Conservation (phyloP, 1,140 invertebrate genomes). For the Macrobrachium nipponense region DNA sequence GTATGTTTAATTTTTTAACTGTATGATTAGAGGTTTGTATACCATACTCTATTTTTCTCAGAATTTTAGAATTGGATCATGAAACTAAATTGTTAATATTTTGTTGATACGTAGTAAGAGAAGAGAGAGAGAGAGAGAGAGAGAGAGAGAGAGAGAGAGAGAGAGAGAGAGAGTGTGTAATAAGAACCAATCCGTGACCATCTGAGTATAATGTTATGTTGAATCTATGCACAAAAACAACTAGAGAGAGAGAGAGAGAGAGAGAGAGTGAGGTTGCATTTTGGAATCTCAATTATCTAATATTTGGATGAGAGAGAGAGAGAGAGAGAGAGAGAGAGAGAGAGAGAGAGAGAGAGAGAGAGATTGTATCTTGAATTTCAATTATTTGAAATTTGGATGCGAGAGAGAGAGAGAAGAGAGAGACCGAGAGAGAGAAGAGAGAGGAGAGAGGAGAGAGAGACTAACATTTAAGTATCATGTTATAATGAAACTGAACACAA, state of each 20-base stretch:
- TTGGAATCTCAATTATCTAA: too few species aligned
- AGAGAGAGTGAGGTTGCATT: not conserved
- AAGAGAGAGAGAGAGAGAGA: conserved; percentile 30
- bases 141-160: conserved; percentile 28
- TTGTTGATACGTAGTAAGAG: too few species aligned
- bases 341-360: too few species aligned
- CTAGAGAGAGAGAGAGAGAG: not conserved
- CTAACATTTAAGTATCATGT: not conserved
- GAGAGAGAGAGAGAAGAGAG: not conserved
- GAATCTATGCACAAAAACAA: too few species aligned
- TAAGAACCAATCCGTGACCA: too few species aligned
- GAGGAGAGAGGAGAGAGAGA: not conserved
- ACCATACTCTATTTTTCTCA: not conserved
- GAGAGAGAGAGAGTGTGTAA: not conserved
- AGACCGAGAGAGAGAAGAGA: not conserved
- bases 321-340: too few species aligned
- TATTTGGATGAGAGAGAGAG: too few species aligned
- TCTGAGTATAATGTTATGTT: too few species aligned
- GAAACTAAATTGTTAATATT: not conserved
- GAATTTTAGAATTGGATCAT: not conserved
- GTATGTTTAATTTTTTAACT: too few species aligned
- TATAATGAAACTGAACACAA: not conserved
- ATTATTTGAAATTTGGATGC: not conserved
- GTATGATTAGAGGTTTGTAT: too few species aligned
- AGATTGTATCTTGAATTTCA: not conserved